Evolutionary conservation across 2,797 vertebrate species (phyloP).

Genomic region (Sciaenops ocellatus): DNA sequence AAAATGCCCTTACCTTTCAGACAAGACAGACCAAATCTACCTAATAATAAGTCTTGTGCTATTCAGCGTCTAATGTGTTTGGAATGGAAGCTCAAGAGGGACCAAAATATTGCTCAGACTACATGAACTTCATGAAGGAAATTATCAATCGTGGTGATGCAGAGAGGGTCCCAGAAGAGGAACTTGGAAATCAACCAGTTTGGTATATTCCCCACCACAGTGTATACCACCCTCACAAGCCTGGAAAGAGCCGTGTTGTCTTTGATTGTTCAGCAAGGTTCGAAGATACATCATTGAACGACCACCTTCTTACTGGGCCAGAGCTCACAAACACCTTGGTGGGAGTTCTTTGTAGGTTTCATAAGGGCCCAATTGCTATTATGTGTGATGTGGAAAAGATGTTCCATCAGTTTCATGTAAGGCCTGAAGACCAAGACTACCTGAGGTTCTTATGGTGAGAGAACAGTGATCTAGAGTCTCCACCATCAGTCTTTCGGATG

Average conservation of each 20-base stretch:
- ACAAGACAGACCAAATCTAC: background rate
- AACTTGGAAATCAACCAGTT: no score
- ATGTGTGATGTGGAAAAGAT: constrained; percentile 13
- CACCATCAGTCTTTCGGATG: constrained; percentile 4
- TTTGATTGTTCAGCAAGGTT: no score
- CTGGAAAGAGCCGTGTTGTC: no score
- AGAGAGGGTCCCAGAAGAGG: background rate
- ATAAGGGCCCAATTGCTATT: background rate
- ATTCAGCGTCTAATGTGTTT: background rate
- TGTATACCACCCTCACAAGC: no score
- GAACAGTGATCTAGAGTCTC: background rate
- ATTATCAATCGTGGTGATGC: background rate
- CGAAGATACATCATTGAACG: no score
- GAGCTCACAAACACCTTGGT: no score
- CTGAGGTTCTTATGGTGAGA: constrained; percentile 13
- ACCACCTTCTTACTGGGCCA: no score
- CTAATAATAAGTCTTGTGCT: background rate
- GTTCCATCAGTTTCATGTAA: constrained; percentile 21
- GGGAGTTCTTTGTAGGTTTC: background rate
- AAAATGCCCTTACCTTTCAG: background rate
- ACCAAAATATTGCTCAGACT: background rate
- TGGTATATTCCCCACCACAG: no score
- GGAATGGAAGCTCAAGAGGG: background rate
- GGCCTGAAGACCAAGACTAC: constrained; percentile 9
- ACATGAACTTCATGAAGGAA: background rate